Base-by-base conservation (phyloP, 2,888 invertebrate species). In the Athalia cordata region DNA sequence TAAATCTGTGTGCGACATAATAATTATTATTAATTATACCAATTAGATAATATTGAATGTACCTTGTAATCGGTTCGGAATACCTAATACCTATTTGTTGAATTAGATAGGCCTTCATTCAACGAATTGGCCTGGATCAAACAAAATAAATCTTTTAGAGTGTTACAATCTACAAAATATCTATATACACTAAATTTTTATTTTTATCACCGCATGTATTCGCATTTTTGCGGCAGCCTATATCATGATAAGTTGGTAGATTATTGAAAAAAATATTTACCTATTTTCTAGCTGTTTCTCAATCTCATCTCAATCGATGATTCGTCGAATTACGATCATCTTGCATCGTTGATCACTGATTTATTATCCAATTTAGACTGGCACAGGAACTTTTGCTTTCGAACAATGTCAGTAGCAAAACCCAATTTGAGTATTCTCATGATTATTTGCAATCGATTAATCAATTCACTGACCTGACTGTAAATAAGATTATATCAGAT, bases 1-100 rank as follows among this genome's bases (percentile, higher is more conserved):
- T 68, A 62, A 64, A 68, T 72, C 75, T 76, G 76, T 68, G 77
- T 79, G 64, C 59, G 79, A 65, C 62, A 70, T 79, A 78, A 75
- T 79, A 55, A 78, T 52, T 47, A 78, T 64, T 62, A 75, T 75
- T 62, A 75, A 47, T 57, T 79, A 80, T 74, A 64, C 29, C 29
- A 29, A 29, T 29, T 29, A 29, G 29, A 80, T 72, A 80, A 80
- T 80, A 62, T 62, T 75, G 52, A 75, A 75, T 75, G 62, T 75
- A 75, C 61, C 75, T 75, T 62, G 75, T 75, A 75, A 75, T n/a
- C 62, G 75, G 62, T 75, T 75, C 62, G 50, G 62, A 64, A 75
- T 61, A 74, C 74, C 62, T 55, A 11, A 55, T 55, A 74, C 59
- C 59, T 74, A 43, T 43, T 57, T 13, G 74, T 74, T 29, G 57